Percentiles rank a stretch among this genome's conserved stretches.
These are phyloP conservation scores for Triplophysa bombifrons DNA, from an alignment of 2,797 vertebrate genomes.

Conservation along the genomic window DNA sequence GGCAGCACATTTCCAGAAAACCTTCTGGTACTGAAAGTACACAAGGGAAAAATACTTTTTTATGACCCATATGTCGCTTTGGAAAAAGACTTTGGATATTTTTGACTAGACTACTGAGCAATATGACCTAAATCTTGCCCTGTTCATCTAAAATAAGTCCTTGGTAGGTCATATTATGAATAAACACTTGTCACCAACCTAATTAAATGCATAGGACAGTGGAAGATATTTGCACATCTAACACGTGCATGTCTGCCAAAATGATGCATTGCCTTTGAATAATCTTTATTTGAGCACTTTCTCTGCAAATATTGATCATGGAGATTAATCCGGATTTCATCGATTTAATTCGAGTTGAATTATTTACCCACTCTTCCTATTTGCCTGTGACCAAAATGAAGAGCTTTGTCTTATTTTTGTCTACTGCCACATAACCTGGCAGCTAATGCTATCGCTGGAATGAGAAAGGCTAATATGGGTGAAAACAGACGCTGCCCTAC, in stretches of 20 bases:
- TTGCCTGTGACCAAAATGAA: not conserved
- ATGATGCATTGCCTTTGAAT: not conserved
- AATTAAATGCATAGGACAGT: not conserved
- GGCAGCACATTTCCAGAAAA: conserved; percentile 3
- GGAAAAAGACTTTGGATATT: not conserved
- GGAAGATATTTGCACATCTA: too few relatives aligned
- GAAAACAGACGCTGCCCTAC: conserved; percentile 2
- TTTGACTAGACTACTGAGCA: conserved; percentile 21
- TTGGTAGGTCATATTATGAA: not conserved
- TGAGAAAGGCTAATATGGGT: conserved; percentile 26
- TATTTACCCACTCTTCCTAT: not conserved
- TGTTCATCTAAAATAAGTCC: not conserved
- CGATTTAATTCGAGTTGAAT: not conserved
- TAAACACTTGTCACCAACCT: not conserved
- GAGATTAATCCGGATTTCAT: not conserved
- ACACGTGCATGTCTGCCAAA: too few relatives aligned
- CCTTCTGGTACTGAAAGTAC: not conserved
- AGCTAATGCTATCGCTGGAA: conserved; percentile 22
- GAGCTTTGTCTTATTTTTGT: not conserved
- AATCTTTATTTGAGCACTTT: not conserved
- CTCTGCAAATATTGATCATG: not conserved
- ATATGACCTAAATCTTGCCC: not conserved
- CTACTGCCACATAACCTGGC: not conserved
- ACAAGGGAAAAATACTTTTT: not conserved
- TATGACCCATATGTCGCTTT: conserved; percentile 25